phyloP scores from a whole-genome alignment of 2,797 vertebrate genomes.

The Anomalospiza imberbis region DNA sequence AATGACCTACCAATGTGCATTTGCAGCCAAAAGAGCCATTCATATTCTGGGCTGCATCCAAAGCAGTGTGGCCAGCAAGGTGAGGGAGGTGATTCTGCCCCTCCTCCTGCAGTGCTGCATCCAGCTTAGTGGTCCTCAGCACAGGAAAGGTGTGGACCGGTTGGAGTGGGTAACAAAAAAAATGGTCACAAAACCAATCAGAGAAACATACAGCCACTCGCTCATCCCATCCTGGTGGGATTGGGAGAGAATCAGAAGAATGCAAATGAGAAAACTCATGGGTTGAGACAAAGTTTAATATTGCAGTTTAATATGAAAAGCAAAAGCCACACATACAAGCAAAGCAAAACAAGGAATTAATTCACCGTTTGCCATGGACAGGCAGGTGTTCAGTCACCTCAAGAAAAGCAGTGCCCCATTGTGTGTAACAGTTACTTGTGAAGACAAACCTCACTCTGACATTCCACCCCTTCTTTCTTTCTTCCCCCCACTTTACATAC shows the following conservation, averaged over 20 bases:
- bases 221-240: not conserved
- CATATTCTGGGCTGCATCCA: not conserved
- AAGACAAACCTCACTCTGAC: not conserved
- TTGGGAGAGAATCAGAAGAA: not conserved
- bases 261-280: not conserved
- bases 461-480: not conserved
- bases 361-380: not conserved
- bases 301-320: not conserved
- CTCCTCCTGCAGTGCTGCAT: not conserved
- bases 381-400: not conserved
- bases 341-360: not conserved
- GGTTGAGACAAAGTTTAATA: not conserved
- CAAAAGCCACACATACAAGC: not conserved
- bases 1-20: not conserved
- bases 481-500: not conserved
- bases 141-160: not conserved
- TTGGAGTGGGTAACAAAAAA: not conserved
- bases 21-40: not conserved
- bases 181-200: not conserved
- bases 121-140: not conserved
- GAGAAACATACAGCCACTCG: accelerated
- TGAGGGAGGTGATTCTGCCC: not conserved
- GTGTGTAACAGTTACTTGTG: not conserved
- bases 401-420: not conserved
- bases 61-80: not conserved